Evolutionary conservation across 1,140 invertebrate species (phyloP).

Genomic region (Leptinotarsa texana): DNA sequence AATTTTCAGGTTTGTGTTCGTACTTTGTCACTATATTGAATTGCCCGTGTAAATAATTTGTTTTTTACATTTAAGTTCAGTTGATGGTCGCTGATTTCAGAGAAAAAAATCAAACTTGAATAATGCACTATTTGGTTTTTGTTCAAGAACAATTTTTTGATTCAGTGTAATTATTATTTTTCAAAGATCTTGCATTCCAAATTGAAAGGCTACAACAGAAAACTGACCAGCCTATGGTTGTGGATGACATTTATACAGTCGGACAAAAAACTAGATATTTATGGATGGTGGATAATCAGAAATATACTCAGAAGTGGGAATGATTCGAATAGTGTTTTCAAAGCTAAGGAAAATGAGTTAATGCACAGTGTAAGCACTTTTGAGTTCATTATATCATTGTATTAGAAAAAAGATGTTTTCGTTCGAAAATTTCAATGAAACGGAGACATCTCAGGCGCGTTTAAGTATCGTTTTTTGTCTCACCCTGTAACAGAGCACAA

Average conservation of each 20-base stretch:
- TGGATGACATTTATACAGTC: conserved; percentile 1
- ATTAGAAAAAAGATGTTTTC: too few relatives aligned
- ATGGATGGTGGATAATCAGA: neutral
- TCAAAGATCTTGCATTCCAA: conserved; percentile 33
- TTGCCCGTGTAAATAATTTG: too few relatives aligned
- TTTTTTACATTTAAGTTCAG: too few relatives aligned
- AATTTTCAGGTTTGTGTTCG: too few relatives aligned
- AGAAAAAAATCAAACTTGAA: neutral
- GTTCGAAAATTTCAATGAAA: too few relatives aligned
- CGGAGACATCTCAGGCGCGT: neutral
- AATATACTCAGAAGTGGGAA: neutral
- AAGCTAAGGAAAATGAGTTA: neutral
- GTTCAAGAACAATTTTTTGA: too few relatives aligned
- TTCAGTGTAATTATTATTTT: neutral
- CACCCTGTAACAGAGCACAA: conserved; percentile 51
- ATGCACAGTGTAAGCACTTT: neutral
- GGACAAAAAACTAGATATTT: conserved; percentile 17
- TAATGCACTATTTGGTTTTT: neutral
- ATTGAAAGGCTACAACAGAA: conserved; percentile 22
- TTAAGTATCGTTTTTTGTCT: conserved; percentile 23
- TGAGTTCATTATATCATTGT: too few relatives aligned
- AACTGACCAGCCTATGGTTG: conserved; percentile 16
- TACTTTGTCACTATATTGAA: too few relatives aligned
- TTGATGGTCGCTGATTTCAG: neutral
- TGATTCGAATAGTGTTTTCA: neutral